These are phyloP conservation scores for Sinelater perroti DNA, from an alignment of 2,888 invertebrate genomes.

Conservation along the genomic window DNA sequence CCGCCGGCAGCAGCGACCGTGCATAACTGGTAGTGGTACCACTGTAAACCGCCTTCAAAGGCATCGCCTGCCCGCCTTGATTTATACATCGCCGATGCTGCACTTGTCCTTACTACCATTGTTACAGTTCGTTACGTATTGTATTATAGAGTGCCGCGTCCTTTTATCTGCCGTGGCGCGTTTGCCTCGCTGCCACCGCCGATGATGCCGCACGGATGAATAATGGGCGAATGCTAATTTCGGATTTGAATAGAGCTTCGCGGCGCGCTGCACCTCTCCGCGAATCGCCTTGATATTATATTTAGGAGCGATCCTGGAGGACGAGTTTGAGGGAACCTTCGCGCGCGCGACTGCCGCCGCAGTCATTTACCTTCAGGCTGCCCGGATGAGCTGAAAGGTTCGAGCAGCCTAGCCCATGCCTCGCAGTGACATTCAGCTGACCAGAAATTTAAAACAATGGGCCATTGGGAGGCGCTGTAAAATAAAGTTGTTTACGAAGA, in stretches of 20 bases:
- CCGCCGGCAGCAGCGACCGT: slow-evolving; percentile 22
- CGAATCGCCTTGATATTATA: too few species aligned
- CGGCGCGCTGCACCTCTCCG: not conserved
- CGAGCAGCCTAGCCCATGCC: too few species aligned
- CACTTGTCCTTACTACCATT: slow-evolving; percentile 38
- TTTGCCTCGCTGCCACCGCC: slow-evolving; percentile 24
- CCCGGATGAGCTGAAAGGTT: too few species aligned
- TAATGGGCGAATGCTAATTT: slow-evolving; percentile 35
- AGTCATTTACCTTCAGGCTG: too few species aligned
- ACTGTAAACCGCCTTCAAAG: slow-evolving; percentile 32
- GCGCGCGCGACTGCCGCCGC: too few species aligned
- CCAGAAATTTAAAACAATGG: too few species aligned
- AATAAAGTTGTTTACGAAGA: too few species aligned
- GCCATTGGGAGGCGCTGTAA: too few species aligned
- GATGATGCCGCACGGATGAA: slow-evolving; percentile 30
- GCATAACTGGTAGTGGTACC: slow-evolving; percentile 34
- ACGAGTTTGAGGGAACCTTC: too few species aligned
- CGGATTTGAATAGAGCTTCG: slow-evolving; percentile 27
- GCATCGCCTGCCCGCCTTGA: slow-evolving; percentile 35
- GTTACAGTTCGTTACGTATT: slow-evolving; percentile 38
- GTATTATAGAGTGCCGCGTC: slow-evolving; percentile 33
- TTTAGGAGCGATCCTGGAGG: too few species aligned
- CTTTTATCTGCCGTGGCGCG: slow-evolving; percentile 31
- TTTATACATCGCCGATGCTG: slow-evolving; percentile 37
- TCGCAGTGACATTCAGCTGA: too few species aligned